Conservation (phyloP, 2,113 vertebrate genomes). For the Alethe castanea region DNA sequence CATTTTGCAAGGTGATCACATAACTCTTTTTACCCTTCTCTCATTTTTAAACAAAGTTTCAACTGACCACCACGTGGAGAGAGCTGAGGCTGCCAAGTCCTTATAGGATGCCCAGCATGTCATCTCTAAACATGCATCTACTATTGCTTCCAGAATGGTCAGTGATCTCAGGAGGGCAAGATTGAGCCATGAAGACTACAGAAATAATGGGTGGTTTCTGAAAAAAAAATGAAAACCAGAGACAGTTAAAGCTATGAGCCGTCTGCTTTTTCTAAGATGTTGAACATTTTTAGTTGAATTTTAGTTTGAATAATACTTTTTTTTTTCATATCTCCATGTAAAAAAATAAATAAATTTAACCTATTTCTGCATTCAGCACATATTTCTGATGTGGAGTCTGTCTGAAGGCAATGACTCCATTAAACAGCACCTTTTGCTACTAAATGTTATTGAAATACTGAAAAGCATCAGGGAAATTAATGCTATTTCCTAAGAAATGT, state of each 20-base stretch:
- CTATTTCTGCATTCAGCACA: neutral
- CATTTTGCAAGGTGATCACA: neutral
- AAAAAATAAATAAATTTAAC: neutral
- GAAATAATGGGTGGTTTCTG: neutral
- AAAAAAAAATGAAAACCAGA: neutral
- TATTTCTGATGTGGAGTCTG: neutral
- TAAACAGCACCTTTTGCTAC: neutral
- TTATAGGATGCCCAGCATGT: neutral
- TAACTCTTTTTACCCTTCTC: neutral
- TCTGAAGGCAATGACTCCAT: neutral
- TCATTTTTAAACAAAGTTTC: neutral
- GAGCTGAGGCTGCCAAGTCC: neutral
- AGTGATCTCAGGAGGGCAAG: neutral
- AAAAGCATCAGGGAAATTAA: neutral
- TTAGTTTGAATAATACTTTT: neutral
- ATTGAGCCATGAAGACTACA: neutral
- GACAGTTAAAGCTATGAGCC: neutral
- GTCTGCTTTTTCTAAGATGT: neutral
- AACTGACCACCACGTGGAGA: rapidly evolving
- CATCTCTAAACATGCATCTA: neutral
- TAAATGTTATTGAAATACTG: neutral
- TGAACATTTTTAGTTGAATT: neutral
- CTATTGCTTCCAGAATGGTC: neutral
- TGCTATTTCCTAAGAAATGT: neutral
- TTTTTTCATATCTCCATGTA: neutral